These are phyloP conservation scores for Nymphalis c-album DNA, from an alignment of 2,888 invertebrate species.

Conservation along the genomic window DNA sequence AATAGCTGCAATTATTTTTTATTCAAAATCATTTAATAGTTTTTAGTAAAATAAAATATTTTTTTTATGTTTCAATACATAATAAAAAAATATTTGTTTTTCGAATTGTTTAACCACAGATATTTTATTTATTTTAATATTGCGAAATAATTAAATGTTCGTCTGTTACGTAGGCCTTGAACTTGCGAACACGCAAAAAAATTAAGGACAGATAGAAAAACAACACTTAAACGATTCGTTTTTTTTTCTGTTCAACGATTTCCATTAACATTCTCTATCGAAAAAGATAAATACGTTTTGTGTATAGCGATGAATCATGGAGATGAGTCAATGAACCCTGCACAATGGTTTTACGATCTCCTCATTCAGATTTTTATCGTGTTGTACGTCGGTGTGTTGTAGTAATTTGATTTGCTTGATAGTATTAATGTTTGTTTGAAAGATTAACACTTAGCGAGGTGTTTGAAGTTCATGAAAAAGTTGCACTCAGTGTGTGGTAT, in stretches of 20 bases:
- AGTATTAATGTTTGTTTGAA: conserved; percentile 18
- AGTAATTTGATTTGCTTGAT: conserved; percentile 29
- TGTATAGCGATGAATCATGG: conserved; percentile 55
- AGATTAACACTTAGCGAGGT: conserved; percentile 12
- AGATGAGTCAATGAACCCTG: conserved; percentile 51
- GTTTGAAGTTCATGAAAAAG: neutral
- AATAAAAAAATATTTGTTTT: neutral
- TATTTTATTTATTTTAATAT: neutral
- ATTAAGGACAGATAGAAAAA: conserved; percentile 57
- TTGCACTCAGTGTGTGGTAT: neutral
- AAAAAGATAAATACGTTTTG: conserved; percentile 53
- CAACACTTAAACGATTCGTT: conserved; percentile 62
- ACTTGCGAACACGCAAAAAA: conserved; percentile 55
- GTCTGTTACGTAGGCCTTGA: conserved; percentile 23
- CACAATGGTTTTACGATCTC: conserved; percentile 51
- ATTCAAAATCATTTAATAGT: too few relatives aligned
- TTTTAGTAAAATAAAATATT: neutral
- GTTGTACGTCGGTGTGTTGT: conserved; percentile 16
- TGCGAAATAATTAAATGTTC: neutral
- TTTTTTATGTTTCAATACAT: neutral
- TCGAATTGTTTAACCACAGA: neutral
- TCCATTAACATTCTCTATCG: conserved; percentile 45
- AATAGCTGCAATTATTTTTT: too few relatives aligned
- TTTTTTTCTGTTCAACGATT: conserved; percentile 51
- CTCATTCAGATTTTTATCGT: conserved; percentile 44